phyloP scores from a whole-genome alignment of 2,888 invertebrate genomes.

The Apeira syringaria region DNA sequence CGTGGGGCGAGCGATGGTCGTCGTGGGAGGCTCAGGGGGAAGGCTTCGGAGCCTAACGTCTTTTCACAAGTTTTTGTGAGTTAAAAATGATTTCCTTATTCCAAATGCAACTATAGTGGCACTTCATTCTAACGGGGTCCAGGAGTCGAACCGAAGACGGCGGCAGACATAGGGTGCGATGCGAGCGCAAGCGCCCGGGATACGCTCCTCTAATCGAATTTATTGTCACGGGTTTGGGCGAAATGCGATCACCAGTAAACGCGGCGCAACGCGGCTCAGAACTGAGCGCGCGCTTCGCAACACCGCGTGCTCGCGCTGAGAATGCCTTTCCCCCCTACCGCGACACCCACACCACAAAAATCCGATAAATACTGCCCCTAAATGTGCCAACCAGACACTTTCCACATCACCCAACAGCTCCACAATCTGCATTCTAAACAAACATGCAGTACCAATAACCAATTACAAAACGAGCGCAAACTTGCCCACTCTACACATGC shows the following conservation, averaged over 20 bases:
- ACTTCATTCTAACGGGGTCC: constrained; percentile 84
- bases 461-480: neutral
- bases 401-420: constrained; percentile 22
- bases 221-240: constrained; percentile 72
- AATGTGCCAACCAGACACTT: constrained; percentile 35
- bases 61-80: constrained; percentile 96
- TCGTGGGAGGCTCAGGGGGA: constrained; percentile 56
- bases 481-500: neutral
- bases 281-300: constrained; percentile 50
- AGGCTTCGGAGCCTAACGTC: constrained; percentile 87
- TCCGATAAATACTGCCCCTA: constrained; percentile 26
- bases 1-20: constrained; percentile 69
- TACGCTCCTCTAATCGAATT: constrained; percentile 67
- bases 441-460: neutral
- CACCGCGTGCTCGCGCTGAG: constrained; percentile 4
- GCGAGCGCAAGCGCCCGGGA: constrained; percentile 75
- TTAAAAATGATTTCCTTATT: constrained; percentile 96
- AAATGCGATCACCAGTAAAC: constrained; percentile 58
- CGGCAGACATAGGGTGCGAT: constrained; percentile 76
- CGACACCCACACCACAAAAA: constrained; percentile 11
- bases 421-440: constrained; percentile 8
- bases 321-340: constrained; percentile 40
- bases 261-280: constrained; percentile 59
- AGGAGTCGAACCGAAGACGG: constrained; percentile 68
- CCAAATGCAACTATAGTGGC: constrained; percentile 95